A percentile compares a stretch with the other conserved stretches of the same genome.
These are phyloP conservation scores for Paedocypris sp. DNA, from an alignment of 2,113 vertebrate species.

Conservation along the genomic window DNA sequence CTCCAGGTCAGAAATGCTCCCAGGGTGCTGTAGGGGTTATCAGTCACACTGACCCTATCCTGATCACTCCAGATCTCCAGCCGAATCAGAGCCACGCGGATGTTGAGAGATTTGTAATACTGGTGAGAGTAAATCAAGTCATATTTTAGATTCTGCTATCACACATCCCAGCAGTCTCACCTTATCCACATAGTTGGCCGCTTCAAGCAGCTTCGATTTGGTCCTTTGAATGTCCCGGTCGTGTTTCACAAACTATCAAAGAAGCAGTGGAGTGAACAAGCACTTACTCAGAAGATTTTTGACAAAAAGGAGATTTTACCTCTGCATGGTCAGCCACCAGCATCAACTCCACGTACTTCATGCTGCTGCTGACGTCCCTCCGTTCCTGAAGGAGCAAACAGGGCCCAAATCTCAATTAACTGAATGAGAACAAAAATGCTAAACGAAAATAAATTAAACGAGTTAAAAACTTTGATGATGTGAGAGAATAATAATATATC, in stretches of 20 bases:
- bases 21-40: constrained; percentile 85
- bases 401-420: too few relatives aligned
- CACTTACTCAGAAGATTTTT: too few relatives aligned
- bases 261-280: neutral
- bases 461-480: too few relatives aligned
- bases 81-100: constrained; percentile 85
- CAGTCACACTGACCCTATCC: constrained; percentile 70
- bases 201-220: constrained; percentile 74
- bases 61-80: constrained; percentile 82
- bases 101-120: constrained; percentile 85
- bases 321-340: constrained; percentile 86
- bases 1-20: constrained; percentile 87
- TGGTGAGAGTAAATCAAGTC: constrained; percentile 40
- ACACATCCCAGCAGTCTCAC: constrained; percentile 52
- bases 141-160: neutral
- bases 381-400: constrained; percentile 56
- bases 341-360: constrained; percentile 88
- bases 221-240: constrained; percentile 60
- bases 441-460: too few relatives aligned
- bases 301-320: constrained; percentile 64
- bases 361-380: constrained; percentile 70
- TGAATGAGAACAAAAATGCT: too few relatives aligned
- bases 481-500: too few relatives aligned
- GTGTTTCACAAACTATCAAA: constrained; percentile 78
- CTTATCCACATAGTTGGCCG: constrained; percentile 93